A percentile compares a stretch with the other conserved stretches of the same genome.
Evolutionary conservation across 2,113 vertebrate genomes (phyloP).

Genomic region (Ptilonorhynchus violaceus): DNA sequence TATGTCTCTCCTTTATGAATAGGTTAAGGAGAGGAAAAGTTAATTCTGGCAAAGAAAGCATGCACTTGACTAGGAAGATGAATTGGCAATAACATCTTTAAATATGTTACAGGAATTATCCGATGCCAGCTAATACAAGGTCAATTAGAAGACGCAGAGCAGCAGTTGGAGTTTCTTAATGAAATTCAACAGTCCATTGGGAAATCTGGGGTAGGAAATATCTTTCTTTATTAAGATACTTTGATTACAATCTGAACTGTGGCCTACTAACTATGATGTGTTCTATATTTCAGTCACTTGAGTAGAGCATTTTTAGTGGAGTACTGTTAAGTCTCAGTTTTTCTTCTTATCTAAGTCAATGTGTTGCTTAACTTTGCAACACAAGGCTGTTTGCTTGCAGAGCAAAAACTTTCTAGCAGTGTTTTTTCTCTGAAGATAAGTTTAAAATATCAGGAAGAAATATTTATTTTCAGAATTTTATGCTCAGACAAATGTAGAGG

Average conservation of each 20-base stretch:
- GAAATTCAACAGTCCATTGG: constrained; percentile 92
- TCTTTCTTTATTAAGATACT: not conserved
- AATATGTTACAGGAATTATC: constrained; percentile 83
- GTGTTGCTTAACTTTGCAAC: not conserved
- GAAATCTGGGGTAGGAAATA: constrained; percentile 83
- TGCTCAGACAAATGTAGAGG: not conserved
- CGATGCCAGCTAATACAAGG: constrained; percentile 88
- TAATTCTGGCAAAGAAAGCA: not conserved
- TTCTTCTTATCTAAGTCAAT: not conserved
- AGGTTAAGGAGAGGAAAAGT: not conserved
- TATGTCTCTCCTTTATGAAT: not conserved
- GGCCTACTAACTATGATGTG: not conserved
- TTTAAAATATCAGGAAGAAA: not conserved
- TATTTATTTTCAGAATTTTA: not conserved
- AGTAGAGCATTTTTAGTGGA: not conserved
- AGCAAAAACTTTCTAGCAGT: not conserved
- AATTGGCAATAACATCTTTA: not conserved
- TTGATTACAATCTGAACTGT: not conserved
- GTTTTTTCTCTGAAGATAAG: not conserved
- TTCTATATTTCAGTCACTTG: not conserved
- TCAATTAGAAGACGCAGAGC: constrained; percentile 89
- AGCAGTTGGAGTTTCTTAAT: constrained; percentile 91
- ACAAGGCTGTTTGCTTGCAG: not conserved
- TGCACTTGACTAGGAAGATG: not conserved
- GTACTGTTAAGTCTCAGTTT: not conserved